Percentiles rank a stretch among this genome's conserved stretches.
phyloP scores from a whole-genome alignment of 2,113 vertebrate genomes.

The Tetrao urogallus region DNA sequence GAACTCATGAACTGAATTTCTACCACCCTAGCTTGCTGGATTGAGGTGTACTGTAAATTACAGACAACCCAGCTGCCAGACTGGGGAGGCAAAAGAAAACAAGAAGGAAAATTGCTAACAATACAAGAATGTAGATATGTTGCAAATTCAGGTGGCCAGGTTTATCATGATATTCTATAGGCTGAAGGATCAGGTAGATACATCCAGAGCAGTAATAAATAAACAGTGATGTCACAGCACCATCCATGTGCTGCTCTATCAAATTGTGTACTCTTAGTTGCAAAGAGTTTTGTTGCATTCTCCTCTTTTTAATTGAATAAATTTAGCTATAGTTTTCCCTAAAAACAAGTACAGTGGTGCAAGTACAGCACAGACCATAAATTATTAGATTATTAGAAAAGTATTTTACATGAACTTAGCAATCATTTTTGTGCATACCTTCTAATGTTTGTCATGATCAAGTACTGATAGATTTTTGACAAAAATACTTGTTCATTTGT shows the following conservation, averaged over 20 bases:
- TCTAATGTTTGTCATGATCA: neutral
- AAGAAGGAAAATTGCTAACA: neutral
- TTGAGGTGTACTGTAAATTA: neutral
- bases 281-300: neutral
- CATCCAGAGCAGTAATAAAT: neutral
- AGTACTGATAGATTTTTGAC: neutral
- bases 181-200: neutral
- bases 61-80: neutral
- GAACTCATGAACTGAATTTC: neutral
- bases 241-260: neutral
- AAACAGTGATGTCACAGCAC: neutral
- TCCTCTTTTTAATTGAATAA: neutral
- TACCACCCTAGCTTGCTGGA: neutral
- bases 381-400: neutral
- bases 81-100: neutral
- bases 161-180: neutral
- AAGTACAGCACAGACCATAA: neutral
- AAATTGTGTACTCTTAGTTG: neutral
- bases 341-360: neutral
- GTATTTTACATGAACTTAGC: neutral
- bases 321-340: neutral
- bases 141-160: neutral
- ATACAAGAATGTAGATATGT: fast-evolving
- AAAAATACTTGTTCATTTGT: neutral
- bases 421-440: neutral